Percentiles rank a stretch among this genome's conserved stretches.
These are phyloP conservation scores for Holothuria leucospilota DNA, from an alignment of 53 echinoderm and acorn worm genomes.

Conservation along the genomic window DNA sequence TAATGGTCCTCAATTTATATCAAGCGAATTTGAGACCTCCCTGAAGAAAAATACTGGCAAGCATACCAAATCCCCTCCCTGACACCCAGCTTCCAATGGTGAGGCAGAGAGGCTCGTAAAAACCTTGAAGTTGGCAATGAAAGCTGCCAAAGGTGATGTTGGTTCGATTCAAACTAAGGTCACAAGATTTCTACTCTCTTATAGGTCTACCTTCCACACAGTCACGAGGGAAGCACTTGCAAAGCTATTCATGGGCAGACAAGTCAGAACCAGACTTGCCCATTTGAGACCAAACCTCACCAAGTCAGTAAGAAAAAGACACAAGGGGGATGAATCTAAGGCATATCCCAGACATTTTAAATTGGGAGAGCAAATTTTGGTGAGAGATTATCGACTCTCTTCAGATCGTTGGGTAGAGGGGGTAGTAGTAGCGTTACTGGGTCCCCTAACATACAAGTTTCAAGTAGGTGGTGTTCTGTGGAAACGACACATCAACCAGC, in stretches of 20 bases:
- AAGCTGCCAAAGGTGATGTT: conserved; percentile 8
- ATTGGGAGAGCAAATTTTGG: neutral
- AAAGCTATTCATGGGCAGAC: conserved; percentile 5
- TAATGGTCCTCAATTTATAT: conserved; percentile 5
- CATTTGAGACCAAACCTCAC: neutral
- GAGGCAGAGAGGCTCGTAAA: conserved; percentile 39
- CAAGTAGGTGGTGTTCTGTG: neutral
- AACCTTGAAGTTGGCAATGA: conserved; percentile 3
- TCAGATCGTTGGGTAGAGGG: neutral
- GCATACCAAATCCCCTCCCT: conserved; percentile 8
- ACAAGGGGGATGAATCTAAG: neutral
- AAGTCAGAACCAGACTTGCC: conserved; percentile 10
- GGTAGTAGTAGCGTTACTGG: neutral
- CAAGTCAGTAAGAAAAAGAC: conserved; percentile 5
- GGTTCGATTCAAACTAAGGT: conserved; percentile 38
- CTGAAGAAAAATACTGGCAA: neutral
- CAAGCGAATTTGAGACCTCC: conserved; percentile 4
- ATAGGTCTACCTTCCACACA: neutral
- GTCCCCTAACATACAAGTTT: neutral
- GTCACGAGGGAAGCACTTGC: conserved; percentile 26
- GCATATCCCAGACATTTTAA: neutral
- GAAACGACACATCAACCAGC: conserved; percentile 5
- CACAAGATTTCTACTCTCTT: conserved; percentile 17
- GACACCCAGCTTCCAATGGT: conserved; percentile 36
- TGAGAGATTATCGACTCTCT: neutral